These are phyloP conservation scores for Entosphenus tridentatus DNA, from an alignment of 2,113 vertebrate genomes.

Conservation along the genomic window DNA sequence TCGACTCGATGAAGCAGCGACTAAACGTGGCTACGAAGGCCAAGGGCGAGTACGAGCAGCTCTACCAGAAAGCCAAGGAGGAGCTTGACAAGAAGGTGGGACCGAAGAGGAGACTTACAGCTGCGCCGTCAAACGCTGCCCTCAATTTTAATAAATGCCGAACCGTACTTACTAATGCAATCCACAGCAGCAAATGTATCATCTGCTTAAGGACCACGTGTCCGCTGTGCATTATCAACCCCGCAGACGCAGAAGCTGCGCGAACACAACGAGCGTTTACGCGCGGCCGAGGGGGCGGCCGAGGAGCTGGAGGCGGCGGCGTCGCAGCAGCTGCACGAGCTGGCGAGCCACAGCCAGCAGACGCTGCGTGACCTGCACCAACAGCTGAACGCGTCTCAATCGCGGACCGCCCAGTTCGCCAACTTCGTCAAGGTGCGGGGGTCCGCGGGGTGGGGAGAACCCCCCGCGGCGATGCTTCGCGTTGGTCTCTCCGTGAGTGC, in stretches of 20 bases:
- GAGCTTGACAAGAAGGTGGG: conserved; percentile 53
- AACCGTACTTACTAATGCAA: neutral
- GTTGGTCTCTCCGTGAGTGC: too few relatives aligned
- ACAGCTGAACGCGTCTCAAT: conserved; percentile 25
- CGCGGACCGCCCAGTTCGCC: conserved; percentile 41
- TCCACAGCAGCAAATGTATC: neutral
- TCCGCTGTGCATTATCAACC: neutral
- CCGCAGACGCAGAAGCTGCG: conserved; percentile 35
- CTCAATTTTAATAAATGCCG: neutral
- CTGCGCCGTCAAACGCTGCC: neutral
- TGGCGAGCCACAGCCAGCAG: conserved; percentile 42
- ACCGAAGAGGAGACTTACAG: neutral
- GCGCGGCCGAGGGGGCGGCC: conserved; percentile 30
- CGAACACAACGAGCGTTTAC: conserved; percentile 28
- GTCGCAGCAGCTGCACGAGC: conserved; percentile 34
- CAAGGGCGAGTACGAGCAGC: conserved; percentile 37
- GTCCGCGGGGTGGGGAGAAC: conserved; percentile 36
- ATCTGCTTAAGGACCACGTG: neutral
- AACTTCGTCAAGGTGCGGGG: conserved; percentile 56
- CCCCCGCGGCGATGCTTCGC: conserved; percentile 24
- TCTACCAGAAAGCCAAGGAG: conserved; percentile 35
- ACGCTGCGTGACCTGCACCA: conserved; percentile 38
- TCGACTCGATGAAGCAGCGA: conserved; percentile 53
- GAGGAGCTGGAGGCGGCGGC: conserved; percentile 34
- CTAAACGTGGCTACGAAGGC: conserved; percentile 37